Conservation (phyloP, 2,113 vertebrate genomes). For the Microcebus ravelobensis region DNA sequence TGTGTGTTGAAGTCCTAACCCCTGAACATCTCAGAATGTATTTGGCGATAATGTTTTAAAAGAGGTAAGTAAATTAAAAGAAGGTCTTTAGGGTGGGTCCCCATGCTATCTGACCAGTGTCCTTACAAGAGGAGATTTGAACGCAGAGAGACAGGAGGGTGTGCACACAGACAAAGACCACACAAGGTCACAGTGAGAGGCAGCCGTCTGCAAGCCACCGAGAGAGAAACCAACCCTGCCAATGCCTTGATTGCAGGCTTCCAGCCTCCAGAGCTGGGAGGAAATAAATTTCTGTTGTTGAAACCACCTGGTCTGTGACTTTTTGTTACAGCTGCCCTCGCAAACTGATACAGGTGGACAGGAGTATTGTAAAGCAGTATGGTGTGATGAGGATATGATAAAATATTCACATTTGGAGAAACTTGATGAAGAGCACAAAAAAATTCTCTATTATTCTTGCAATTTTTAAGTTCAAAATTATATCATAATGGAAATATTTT, state of each 20-base stretch:
- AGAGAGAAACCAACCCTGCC: not conserved
- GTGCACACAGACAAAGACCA: not conserved
- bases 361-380: not conserved
- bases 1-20: not conserved
- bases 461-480: not conserved
- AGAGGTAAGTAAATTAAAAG: not conserved
- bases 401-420: not conserved
- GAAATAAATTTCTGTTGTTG: not conserved
- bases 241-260: not conserved
- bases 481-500: not conserved
- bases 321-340: too few species aligned
- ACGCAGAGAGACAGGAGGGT: not conserved
- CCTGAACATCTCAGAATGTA: not conserved
- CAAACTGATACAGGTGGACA: not conserved
- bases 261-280: not conserved
- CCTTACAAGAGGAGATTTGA: not conserved
- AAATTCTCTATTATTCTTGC: not conserved
- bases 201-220: not conserved
- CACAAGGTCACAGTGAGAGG: not conserved
- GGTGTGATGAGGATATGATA: not conserved
- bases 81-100: not conserved
- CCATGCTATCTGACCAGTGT: not conserved
- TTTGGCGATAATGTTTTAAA: not conserved
- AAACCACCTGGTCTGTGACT: not conserved
- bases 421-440: not conserved